Percentiles rank a stretch among this genome's conserved stretches.
Evolutionary conservation across 2,888 invertebrate genomes (phyloP).

Genomic region (Mythimna vitellina): DNA sequence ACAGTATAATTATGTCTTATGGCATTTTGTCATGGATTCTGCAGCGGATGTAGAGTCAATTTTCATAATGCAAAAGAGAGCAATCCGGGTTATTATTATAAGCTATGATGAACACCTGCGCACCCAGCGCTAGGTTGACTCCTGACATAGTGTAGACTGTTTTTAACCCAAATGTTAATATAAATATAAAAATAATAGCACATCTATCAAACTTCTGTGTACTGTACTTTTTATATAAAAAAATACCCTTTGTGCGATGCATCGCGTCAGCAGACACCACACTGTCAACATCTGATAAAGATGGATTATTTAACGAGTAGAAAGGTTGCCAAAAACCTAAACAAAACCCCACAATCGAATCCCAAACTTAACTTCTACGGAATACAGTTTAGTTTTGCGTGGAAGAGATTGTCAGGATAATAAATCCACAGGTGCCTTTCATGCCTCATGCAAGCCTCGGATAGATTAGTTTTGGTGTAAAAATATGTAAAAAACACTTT

Average conservation of each 20-base stretch:
- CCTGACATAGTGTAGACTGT: too few relatives aligned
- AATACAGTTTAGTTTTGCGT: conserved; percentile 4
- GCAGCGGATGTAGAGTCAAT: too few relatives aligned
- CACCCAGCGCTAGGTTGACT: too few relatives aligned
- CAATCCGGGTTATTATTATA: too few relatives aligned
- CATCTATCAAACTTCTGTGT: neutral
- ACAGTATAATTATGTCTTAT: too few relatives aligned
- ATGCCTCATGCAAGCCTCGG: conserved; percentile 53
- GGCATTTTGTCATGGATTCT: too few relatives aligned
- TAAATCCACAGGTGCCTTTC: conserved; percentile 68
- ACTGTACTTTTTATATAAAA: conserved; percentile 10
- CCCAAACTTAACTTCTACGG: neutral
- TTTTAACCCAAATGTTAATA: too few relatives aligned
- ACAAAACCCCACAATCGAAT: neutral
- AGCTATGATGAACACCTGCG: too few relatives aligned
- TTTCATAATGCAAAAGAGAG: too few relatives aligned
- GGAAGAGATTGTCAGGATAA: conserved; percentile 24
- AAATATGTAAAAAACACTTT: conserved; percentile 39
- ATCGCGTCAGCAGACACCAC: conserved; percentile 50
- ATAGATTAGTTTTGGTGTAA: conserved; percentile 63
- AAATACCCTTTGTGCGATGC: conserved; percentile 37
- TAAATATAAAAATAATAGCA: neutral
- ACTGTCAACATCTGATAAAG: conserved; percentile 56
- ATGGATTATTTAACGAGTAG: conserved; percentile 51
- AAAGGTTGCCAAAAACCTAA: conserved; percentile 40